Evolutionary conservation across 2,888 invertebrate species (phyloP).

Genomic region (Nymphalis urticae): DNA sequence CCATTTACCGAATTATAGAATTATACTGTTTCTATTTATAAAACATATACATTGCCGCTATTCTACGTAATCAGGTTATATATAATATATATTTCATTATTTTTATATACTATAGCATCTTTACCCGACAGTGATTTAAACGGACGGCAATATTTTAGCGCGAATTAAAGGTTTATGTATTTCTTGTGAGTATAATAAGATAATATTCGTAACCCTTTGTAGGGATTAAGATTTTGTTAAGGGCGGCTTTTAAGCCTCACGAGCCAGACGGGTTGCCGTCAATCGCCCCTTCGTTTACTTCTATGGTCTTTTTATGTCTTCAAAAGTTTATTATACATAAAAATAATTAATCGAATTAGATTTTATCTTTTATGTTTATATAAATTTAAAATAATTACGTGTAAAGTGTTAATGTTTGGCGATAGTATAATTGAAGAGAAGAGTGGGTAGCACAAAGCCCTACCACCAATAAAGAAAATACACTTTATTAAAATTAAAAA

Average conservation of each 20-base stretch:
- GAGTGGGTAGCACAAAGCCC: too few species aligned
- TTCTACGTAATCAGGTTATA: too few species aligned
- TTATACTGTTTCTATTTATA: too few species aligned
- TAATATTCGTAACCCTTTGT: slow-evolving; percentile 81
- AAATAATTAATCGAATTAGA: background rate
- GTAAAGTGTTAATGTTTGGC: too few species aligned
- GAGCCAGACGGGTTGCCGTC: slow-evolving; percentile 61
- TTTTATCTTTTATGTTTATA: background rate
- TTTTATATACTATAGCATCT: background rate
- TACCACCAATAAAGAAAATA: too few species aligned
- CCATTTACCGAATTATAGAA: too few species aligned
- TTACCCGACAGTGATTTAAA: slow-evolving; percentile 35
- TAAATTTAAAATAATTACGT: too few species aligned
- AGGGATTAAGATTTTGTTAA: slow-evolving; percentile 81
- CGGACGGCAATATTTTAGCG: slow-evolving; percentile 50
- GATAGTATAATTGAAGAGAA: too few species aligned
- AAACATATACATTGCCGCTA: too few species aligned
- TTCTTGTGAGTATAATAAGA: slow-evolving; percentile 78
- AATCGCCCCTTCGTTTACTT: slow-evolving; percentile 65
- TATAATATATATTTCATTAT: too few species aligned
- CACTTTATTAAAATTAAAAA: too few species aligned
- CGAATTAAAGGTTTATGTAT: slow-evolving; percentile 67
- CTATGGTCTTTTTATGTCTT: slow-evolving; percentile 70
- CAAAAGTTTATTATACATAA: slow-evolving; percentile 35
- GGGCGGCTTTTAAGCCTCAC: slow-evolving; percentile 62